Percentiles rank a stretch among this genome's conserved stretches.
These are phyloP conservation scores for Leucopsar rothschildi DNA, from an alignment of 2,113 vertebrate genomes.

Conservation along the genomic window DNA sequence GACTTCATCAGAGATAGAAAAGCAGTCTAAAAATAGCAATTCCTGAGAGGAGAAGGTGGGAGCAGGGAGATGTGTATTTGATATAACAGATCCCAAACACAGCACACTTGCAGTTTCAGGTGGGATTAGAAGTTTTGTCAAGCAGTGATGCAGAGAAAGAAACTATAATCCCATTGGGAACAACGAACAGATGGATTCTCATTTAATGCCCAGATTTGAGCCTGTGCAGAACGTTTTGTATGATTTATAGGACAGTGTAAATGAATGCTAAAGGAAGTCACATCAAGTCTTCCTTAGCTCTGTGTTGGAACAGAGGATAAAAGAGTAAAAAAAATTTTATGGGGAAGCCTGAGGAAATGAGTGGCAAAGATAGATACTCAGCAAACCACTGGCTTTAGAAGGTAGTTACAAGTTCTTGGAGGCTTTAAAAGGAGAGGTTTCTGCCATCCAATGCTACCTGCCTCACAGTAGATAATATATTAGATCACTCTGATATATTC, in stretches of 20 bases:
- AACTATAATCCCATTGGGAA: conserved; percentile 42
- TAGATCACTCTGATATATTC: background rate
- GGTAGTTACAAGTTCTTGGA: background rate
- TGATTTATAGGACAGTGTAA: conserved; percentile 40
- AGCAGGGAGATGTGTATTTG: background rate
- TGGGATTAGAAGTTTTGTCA: conserved; percentile 28
- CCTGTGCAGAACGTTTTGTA: conserved; percentile 20
- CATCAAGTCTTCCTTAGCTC: conserved; percentile 1
- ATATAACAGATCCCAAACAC: background rate
- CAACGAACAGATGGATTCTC: conserved; percentile 11
- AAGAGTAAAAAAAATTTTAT: background rate
- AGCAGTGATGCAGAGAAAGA: background rate
- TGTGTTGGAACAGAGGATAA: background rate
- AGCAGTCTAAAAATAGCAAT: conserved; percentile 15
- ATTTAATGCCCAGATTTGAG: conserved; percentile 31
- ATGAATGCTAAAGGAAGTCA: conserved; percentile 39
- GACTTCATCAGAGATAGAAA: background rate
- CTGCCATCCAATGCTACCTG: background rate
- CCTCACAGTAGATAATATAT: background rate
- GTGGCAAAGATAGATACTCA: background rate
- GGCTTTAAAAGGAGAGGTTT: background rate
- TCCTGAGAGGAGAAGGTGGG: conserved; percentile 1
- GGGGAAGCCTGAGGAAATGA: background rate
- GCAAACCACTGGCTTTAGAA: background rate
- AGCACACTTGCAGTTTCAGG: background rate